Percentiles rank a stretch among this genome's conserved stretches.
Conservation (phyloP, 2,797 vertebrate genomes). For the Coendou prehensilis region DNA sequence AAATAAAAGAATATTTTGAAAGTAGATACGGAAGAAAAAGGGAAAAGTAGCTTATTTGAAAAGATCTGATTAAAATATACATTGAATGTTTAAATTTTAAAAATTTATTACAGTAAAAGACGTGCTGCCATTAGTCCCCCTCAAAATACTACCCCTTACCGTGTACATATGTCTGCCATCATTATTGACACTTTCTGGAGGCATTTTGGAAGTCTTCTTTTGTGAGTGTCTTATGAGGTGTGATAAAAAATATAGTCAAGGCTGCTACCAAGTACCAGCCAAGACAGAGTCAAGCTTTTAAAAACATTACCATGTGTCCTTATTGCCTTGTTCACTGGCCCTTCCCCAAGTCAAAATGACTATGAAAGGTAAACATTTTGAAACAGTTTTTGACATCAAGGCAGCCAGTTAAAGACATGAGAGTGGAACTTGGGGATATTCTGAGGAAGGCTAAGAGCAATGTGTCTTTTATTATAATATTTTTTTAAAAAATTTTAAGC, state of each 20-base stretch:
- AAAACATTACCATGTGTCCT: background rate
- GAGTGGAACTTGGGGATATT: background rate
- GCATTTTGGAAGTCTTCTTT: background rate
- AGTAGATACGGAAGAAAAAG: background rate
- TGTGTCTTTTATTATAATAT: background rate
- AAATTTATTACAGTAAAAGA: background rate
- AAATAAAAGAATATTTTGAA: conserved; percentile 28
- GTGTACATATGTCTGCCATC: background rate
- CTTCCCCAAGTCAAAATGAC: background rate
- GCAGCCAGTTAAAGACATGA: background rate
- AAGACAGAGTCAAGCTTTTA: background rate
- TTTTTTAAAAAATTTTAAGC: background rate
- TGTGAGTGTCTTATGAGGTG: background rate
- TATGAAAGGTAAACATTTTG: background rate
- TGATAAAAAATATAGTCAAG: background rate
- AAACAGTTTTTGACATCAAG: background rate
- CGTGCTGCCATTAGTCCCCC: background rate
- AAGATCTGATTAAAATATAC: background rate
- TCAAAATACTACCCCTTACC: too few species aligned
- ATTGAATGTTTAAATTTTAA: background rate
- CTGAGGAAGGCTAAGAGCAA: background rate
- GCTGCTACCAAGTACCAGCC: background rate
- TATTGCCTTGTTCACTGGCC: background rate
- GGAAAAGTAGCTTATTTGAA: conserved; percentile 20
- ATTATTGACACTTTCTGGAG: background rate